These are phyloP conservation scores for Lates japonicus DNA, from an alignment of 2,797 vertebrate genomes.

Conservation along the genomic window DNA sequence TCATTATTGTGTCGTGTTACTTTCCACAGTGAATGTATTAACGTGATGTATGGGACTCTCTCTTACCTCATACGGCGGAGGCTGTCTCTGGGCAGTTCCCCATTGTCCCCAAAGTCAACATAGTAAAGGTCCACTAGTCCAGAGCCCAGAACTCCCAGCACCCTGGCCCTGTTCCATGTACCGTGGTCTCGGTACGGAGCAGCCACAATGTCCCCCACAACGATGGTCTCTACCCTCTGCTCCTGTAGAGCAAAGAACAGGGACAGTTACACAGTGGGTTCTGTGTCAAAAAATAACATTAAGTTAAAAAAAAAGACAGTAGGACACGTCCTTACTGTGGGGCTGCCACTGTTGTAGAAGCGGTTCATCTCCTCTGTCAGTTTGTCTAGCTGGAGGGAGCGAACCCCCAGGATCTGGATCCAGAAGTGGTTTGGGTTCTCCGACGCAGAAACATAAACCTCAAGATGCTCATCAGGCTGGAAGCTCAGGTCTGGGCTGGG, in stretches of 20 bases:
- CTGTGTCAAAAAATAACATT: not conserved
- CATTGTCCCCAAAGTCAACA: constrained; percentile 94
- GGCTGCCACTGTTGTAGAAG: constrained; percentile 81
- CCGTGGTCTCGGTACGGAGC: constrained; percentile 83
- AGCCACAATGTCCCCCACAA: constrained; percentile 91
- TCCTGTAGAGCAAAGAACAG: constrained; percentile 75
- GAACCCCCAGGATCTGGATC: constrained; percentile 93
- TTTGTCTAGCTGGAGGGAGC: constrained; percentile 92
- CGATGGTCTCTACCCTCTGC: constrained; percentile 79
- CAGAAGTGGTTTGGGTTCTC: constrained; percentile 94
- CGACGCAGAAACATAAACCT: constrained; percentile 91
- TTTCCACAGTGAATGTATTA: too few relatives aligned
- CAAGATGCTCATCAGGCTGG: constrained; percentile 91
- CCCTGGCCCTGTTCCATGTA: constrained; percentile 91
- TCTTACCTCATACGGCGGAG: constrained; percentile 89
- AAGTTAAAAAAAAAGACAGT: not conserved
- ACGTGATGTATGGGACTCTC: not conserved
- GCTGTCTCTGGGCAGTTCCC: constrained; percentile 80
- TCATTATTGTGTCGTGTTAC: too few relatives aligned
- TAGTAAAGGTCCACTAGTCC: constrained; percentile 91
- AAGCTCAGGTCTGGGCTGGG: constrained; percentile 94
- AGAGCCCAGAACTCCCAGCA: constrained; percentile 85
- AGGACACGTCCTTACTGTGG: constrained; percentile 69
- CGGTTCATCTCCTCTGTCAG: constrained; percentile 90
- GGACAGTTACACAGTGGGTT: not conserved